These are phyloP conservation scores for Cirrhinus mrigala DNA, from an alignment of 2,797 vertebrate species.

Conservation along the genomic window DNA sequence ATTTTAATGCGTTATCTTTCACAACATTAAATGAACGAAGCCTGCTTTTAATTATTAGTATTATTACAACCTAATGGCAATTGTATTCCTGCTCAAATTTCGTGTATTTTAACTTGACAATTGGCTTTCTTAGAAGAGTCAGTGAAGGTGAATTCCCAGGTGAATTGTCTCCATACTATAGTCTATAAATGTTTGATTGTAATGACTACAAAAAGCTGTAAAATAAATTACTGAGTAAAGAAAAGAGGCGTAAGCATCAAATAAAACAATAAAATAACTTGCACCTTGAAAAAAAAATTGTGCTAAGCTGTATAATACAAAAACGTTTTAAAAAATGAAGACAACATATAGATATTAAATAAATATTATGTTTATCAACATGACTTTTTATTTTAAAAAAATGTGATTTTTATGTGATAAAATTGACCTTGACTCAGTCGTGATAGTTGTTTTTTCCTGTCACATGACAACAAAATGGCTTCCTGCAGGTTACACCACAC, in stretches of 20 bases:
- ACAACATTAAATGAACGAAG: neutral
- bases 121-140: neutral
- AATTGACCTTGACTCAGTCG: neutral
- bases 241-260: neutral
- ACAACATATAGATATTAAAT: neutral
- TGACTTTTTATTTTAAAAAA: neutral
- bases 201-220: neutral
- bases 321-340: neutral
- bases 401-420: neutral
- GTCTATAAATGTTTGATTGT: neutral
- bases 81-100: neutral
- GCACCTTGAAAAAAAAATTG: neutral
- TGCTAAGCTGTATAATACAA: neutral
- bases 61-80: neutral
- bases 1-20: neutral
- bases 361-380: neutral
- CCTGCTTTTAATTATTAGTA: neutral
- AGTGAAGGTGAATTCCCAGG: neutral
- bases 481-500: neutral
- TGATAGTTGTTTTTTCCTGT: neutral
- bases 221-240: neutral
- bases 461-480: slow-evolving; percentile 15
- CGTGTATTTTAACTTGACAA: neutral
- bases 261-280: neutral
- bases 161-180: neutral